Percentiles rank a stretch among this genome's conserved stretches.
Conservation (phyloP, 2,888 invertebrate species). For the Eristalis arbustorum region DNA sequence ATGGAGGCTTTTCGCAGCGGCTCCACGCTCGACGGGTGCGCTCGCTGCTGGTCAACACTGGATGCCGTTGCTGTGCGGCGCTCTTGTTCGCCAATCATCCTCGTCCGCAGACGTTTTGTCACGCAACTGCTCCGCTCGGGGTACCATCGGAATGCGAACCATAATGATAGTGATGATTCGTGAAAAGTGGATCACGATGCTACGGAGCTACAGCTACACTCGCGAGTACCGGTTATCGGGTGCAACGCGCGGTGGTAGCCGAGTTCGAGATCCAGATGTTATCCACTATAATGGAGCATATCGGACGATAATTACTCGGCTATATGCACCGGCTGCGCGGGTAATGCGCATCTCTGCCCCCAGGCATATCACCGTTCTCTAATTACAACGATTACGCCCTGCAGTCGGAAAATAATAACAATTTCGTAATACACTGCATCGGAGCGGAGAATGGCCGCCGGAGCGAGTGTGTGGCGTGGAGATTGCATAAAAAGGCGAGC, state of each 20-base stretch:
- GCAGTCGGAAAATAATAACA: constrained; percentile 30
- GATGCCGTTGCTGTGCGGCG: constrained; percentile 42
- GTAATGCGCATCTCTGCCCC: neutral
- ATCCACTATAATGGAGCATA: constrained; percentile 63
- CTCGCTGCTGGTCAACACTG: constrained; percentile 32
- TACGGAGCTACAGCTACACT: neutral
- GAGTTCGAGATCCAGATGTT: constrained; percentile 34
- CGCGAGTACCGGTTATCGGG: constrained; percentile 50
- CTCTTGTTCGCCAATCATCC: constrained; percentile 26
- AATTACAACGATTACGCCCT: constrained; percentile 33
- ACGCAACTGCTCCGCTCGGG: constrained; percentile 62
- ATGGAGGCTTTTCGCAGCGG: constrained; percentile 4
- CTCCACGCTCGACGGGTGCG: constrained; percentile 13
- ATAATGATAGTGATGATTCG: constrained; percentile 69
- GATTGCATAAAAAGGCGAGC: neutral
- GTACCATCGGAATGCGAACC: constrained; percentile 51
- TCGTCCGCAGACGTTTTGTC: constrained; percentile 62
- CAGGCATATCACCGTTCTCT: neutral
- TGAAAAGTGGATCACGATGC: constrained; percentile 68
- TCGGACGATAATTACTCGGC: constrained; percentile 59
- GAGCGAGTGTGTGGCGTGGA: neutral
- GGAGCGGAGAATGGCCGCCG: neutral
- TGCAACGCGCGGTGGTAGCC: neutral
- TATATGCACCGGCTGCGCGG: constrained; percentile 36
- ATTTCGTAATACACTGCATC: constrained; percentile 27